Conservation (phyloP, 2,797 vertebrate genomes). For the Kryptolebias ocellatus region DNA sequence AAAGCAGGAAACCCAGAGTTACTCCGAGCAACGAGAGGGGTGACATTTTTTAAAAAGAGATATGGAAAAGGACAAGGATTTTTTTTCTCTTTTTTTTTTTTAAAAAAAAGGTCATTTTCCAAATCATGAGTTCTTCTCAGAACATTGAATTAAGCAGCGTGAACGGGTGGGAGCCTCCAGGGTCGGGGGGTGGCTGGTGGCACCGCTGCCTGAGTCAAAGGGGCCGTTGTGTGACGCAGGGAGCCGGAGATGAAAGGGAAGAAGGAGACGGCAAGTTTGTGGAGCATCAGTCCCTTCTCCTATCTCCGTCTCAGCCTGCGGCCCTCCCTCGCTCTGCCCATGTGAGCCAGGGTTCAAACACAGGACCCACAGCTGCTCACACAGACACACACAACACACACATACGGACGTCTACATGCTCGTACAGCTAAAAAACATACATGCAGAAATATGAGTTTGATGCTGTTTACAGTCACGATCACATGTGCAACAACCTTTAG, state of each 20-base stretch:
- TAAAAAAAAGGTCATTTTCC: slow-evolving; percentile 78
- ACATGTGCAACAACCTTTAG: background rate
- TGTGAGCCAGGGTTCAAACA: slow-evolving; percentile 80
- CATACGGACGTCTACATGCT: slow-evolving; percentile 13
- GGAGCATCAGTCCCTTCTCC: slow-evolving; percentile 72
- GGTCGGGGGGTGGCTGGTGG: slow-evolving; percentile 71
- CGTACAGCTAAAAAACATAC: slow-evolving; percentile 5
- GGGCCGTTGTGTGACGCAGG: slow-evolving; percentile 74
- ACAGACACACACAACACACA: slow-evolving; percentile 1
- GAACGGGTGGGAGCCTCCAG: slow-evolving; percentile 75
- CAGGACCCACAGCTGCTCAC: slow-evolving; percentile 73
- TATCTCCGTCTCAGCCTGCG: slow-evolving; percentile 73
- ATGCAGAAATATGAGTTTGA: background rate
- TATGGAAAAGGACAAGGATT: slow-evolving; percentile 56
- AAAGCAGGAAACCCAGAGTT: slow-evolving; percentile 15
- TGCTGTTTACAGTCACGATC: background rate
- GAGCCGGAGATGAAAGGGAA: slow-evolving; percentile 81
- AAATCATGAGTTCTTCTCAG: slow-evolving; percentile 85
- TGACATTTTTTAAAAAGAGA: slow-evolving; percentile 41
- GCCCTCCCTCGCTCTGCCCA: slow-evolving; percentile 73
- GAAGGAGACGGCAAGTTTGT: slow-evolving; percentile 79
- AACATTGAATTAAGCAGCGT: slow-evolving; percentile 86
- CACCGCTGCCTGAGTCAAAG: slow-evolving; percentile 82
- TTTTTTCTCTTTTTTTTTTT: background rate
- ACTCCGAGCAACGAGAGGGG: slow-evolving; percentile 36